These are phyloP conservation scores for Sylvia borin DNA, from an alignment of 2,797 vertebrate genomes.

Conservation along the genomic window DNA sequence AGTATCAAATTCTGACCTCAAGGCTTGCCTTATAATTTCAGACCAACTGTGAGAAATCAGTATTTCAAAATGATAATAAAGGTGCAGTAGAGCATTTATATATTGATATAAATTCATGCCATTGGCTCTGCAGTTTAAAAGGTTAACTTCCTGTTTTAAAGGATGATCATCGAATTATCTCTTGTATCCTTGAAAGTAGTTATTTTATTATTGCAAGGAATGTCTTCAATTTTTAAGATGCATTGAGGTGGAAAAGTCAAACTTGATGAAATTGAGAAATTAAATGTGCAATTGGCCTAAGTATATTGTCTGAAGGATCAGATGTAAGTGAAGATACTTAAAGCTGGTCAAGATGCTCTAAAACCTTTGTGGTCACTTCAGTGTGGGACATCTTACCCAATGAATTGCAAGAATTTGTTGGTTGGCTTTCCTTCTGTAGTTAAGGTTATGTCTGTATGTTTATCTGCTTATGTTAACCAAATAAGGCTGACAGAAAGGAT, in stretches of 20 bases:
- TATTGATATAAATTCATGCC: conserved; percentile 10
- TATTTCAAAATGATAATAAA: conserved; percentile 1
- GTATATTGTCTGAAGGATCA: not conserved
- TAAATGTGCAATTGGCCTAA: conserved; percentile 14
- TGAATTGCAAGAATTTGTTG: not conserved
- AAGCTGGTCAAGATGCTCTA: not conserved
- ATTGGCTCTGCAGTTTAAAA: conserved; percentile 25
- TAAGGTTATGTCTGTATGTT: rapidly evolving
- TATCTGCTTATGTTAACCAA: not conserved
- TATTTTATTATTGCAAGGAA: conserved; percentile 29
- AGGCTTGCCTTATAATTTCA: not conserved
- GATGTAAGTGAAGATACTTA: not conserved
- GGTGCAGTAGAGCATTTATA: not conserved
- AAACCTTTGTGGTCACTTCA: not conserved
- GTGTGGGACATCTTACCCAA: not conserved
- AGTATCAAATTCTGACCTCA: conserved; percentile 26
- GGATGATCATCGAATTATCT: conserved; percentile 7
- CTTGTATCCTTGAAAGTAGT: conserved; percentile 9
- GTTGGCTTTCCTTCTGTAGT: not conserved
- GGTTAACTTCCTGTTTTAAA: conserved; percentile 28
- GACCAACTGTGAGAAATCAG: not conserved
- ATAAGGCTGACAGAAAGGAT: not conserved
- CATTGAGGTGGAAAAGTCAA: conserved; percentile 19
- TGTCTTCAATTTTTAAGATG: conserved; percentile 28
- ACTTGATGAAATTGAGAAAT: conserved; percentile 2